Percentiles rank a stretch among this genome's conserved stretches.
Evolutionary conservation across 2,113 vertebrate species (phyloP).

Genomic region (Oryzias curvinotus): DNA sequence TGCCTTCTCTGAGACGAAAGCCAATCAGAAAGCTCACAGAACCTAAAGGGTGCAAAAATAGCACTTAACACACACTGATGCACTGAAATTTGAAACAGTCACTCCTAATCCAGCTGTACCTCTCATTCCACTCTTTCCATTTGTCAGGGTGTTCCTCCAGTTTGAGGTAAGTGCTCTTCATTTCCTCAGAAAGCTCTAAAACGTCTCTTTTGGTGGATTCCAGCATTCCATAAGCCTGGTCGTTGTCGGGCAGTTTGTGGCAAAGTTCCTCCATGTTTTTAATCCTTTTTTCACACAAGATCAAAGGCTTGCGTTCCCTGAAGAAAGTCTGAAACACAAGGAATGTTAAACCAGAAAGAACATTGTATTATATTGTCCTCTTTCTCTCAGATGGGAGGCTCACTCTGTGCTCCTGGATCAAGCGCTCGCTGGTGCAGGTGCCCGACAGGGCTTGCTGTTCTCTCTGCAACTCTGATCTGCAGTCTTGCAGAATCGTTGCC

Average conservation of each 20-base stretch:
- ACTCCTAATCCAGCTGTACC: conserved; percentile 66
- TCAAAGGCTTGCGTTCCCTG: conserved; percentile 82
- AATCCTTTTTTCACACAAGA: conserved; percentile 86
- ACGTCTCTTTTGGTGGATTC: conserved; percentile 74
- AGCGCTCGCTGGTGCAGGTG: conserved; percentile 85
- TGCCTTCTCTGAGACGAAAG: conserved; percentile 80
- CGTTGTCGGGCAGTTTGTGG: conserved; percentile 85
- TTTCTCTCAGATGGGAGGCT: conserved; percentile 18
- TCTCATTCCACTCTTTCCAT: conserved; percentile 87
- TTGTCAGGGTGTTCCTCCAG: conserved; percentile 86
- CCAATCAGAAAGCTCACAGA: conserved; percentile 86
- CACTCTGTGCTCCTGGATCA: conserved; percentile 90
- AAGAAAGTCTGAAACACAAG: conserved; percentile 83
- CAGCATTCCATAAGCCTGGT: conserved; percentile 74
- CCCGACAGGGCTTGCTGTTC: conserved; percentile 80
- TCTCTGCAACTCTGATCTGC: conserved; percentile 83
- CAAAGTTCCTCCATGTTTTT: conserved; percentile 89
- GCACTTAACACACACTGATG: neutral
- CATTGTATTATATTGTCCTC: conserved; percentile 20
- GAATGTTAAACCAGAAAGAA: conserved; percentile 20
- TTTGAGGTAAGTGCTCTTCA: conserved; percentile 74
- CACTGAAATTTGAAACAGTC: neutral
- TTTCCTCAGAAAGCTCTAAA: conserved; percentile 80
- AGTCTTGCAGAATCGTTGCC: conserved; percentile 81
- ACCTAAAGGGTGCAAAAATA: conserved; percentile 67